A percentile compares a stretch with the other conserved stretches of the same genome.
Conservation (phyloP, 2,888 invertebrate species). For the Himalopsyche anomala region DNA sequence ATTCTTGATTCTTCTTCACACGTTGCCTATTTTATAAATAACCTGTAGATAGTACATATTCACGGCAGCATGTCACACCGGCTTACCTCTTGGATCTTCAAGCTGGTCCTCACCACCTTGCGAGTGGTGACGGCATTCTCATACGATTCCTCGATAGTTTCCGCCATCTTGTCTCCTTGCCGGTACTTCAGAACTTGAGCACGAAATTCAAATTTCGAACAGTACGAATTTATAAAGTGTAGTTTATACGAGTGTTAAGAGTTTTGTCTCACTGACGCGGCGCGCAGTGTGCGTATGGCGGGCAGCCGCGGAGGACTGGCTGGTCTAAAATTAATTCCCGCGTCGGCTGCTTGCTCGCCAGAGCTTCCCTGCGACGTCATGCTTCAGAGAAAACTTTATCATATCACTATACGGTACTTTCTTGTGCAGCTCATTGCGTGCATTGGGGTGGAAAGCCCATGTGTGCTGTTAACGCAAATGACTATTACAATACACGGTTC, state of each 20-base stretch:
- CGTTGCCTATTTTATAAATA: constrained; percentile 48
- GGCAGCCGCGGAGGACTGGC: constrained; percentile 73
- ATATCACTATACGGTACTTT: constrained; percentile 4
- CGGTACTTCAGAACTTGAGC: constrained; percentile 45
- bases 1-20: constrained; percentile 8
- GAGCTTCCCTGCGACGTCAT: constrained; percentile 44
- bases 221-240: constrained; percentile 44
- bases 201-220: constrained; percentile 54
- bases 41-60: constrained; percentile 35
- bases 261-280: constrained; percentile 65
- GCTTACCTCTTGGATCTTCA: constrained; percentile 86
- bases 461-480: not conserved
- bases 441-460: constrained; percentile 39
- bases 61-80: constrained; percentile 46
- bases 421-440: constrained; percentile 3
- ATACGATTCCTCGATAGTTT: constrained; percentile 83
- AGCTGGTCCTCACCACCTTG: constrained; percentile 82
- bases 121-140: constrained; percentile 83
- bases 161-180: constrained; percentile 75
- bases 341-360: constrained; percentile 53
- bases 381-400: constrained; percentile 43
- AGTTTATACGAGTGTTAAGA: constrained; percentile 46
- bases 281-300: constrained; percentile 76
- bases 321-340: constrained; percentile 63
- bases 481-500: too few species aligned